Evolutionary conservation across 2,797 vertebrate genomes (phyloP).

Genomic region (Gephyroberyx darwinii): DNA sequence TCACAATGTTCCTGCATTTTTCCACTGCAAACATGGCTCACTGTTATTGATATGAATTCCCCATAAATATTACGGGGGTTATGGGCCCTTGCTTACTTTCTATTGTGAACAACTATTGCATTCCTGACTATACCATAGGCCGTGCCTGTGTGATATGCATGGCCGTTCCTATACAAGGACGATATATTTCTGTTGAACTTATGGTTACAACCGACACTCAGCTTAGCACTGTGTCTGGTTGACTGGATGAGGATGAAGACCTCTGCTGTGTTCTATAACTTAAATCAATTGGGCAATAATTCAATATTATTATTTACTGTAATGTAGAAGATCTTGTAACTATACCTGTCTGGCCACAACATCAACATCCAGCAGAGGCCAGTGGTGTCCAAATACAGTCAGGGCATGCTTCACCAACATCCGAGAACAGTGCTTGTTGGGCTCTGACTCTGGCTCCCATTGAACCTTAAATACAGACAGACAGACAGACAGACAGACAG

Average conservation of each 20-base stretch:
- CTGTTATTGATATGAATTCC: too few relatives aligned
- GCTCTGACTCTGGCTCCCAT: constrained; percentile 82
- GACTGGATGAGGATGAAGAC: constrained; percentile 1
- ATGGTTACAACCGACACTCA: background rate
- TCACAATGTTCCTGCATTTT: too few relatives aligned
- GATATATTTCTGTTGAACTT: constrained; percentile 10
- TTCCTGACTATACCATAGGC: too few relatives aligned
- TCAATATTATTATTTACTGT: too few relatives aligned
- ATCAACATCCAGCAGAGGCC: constrained; percentile 78
- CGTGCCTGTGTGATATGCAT: constrained; percentile 3
- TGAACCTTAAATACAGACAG: constrained; percentile 73
- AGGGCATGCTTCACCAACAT: constrained; percentile 82
- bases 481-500: background rate
- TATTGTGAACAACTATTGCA: too few relatives aligned
- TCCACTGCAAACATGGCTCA: too few relatives aligned
- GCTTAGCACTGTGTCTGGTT: background rate
- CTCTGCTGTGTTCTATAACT: background rate
- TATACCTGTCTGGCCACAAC: constrained; percentile 84
- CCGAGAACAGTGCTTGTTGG: constrained; percentile 84
- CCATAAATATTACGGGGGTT: too few relatives aligned
- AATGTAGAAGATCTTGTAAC: background rate
- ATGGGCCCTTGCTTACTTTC: too few relatives aligned
- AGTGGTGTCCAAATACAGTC: constrained; percentile 78
- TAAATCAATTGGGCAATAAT: too few relatives aligned
- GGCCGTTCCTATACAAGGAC: constrained; percentile 4